Percentiles rank a stretch among this genome's conserved stretches.
These are phyloP conservation scores for Morus bassanus DNA, from an alignment of 2,797 vertebrate genomes.

Conservation along the genomic window DNA sequence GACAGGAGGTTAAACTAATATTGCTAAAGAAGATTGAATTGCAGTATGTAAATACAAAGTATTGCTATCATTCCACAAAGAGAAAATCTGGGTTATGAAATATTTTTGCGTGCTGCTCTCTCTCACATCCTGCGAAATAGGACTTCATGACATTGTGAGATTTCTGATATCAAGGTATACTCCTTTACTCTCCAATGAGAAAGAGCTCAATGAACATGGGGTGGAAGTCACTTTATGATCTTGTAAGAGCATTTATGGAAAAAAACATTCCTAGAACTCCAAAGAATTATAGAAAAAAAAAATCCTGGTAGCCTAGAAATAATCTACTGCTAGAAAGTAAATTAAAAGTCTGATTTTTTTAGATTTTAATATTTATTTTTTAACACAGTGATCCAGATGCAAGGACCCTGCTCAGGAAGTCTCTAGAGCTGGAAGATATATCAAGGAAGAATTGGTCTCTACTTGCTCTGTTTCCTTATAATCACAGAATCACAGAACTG, in stretches of 20 bases:
- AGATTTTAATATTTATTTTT: not conserved
- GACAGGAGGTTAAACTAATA: constrained; percentile 48
- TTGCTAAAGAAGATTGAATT: constrained; percentile 20
- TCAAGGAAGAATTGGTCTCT: not conserved
- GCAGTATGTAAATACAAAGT: constrained; percentile 10
- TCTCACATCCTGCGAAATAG: not conserved
- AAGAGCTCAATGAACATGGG: not conserved
- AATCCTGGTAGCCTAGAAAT: not conserved
- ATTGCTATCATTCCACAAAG: not conserved
- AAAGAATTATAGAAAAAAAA: not conserved
- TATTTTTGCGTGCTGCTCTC: not conserved
- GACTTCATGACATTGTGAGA: not conserved
- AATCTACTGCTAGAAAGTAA: not conserved
- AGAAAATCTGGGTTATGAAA: constrained; percentile 20
- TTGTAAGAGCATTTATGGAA: not conserved
- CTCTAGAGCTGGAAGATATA: not conserved
- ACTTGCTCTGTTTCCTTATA: not conserved
- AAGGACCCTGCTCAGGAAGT: not conserved
- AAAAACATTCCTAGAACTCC: not conserved
- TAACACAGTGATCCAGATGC: not conserved
- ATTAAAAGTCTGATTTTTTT: not conserved
- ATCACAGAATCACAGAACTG: too few relatives aligned
- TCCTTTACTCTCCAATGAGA: not conserved
- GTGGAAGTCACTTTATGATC: not conserved
- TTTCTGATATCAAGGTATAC: not conserved